Percentiles rank a stretch among this genome's conserved stretches.
phyloP scores from a whole-genome alignment of 2,888 invertebrate genomes.

The Carterocephalus palaemon region DNA sequence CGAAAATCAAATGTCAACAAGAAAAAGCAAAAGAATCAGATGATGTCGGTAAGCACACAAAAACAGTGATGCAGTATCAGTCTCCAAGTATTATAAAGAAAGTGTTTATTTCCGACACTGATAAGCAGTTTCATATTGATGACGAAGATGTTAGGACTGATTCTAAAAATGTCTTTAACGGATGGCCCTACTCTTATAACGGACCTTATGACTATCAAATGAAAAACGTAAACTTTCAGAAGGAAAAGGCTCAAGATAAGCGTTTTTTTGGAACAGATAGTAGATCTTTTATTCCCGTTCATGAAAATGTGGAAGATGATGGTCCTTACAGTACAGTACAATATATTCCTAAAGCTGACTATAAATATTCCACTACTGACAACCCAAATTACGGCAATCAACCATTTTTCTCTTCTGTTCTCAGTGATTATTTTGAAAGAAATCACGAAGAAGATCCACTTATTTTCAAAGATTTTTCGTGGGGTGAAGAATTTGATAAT shows the following conservation, averaged over 20 bases:
- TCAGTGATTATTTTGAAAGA: slow-evolving; percentile 60
- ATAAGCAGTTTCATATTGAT: slow-evolving; percentile 45
- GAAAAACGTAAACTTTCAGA: slow-evolving; percentile 41
- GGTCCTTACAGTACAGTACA: slow-evolving; percentile 31
- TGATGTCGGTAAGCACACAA: no score
- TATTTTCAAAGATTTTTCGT: slow-evolving; percentile 51
- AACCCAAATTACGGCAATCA: slow-evolving; percentile 54
- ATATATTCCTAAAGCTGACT: slow-evolving; percentile 24
- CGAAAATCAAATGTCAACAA: no score
- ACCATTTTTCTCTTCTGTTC: slow-evolving; percentile 58
- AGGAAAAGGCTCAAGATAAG: slow-evolving; percentile 58
- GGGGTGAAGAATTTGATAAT: slow-evolving; percentile 51
- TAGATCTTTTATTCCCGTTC: slow-evolving; percentile 53
- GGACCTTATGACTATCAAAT: slow-evolving; percentile 54
- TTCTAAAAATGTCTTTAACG: slow-evolving; percentile 45
- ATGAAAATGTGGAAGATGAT: slow-evolving; percentile 52
- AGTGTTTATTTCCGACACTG: slow-evolving; percentile 33
- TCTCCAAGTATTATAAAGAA: slow-evolving; percentile 27
- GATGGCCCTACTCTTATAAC: slow-evolving; percentile 56
- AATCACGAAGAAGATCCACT: slow-evolving; percentile 51
- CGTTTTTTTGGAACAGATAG: slow-evolving; percentile 40
- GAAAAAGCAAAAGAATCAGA: no score
- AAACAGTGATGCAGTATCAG: not conserved
- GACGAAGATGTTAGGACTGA: slow-evolving; percentile 58
- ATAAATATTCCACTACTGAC: slow-evolving; percentile 37